These are phyloP conservation scores for Melanerpes formicivorus DNA, from an alignment of 2,113 vertebrate genomes.

Conservation along the genomic window DNA sequence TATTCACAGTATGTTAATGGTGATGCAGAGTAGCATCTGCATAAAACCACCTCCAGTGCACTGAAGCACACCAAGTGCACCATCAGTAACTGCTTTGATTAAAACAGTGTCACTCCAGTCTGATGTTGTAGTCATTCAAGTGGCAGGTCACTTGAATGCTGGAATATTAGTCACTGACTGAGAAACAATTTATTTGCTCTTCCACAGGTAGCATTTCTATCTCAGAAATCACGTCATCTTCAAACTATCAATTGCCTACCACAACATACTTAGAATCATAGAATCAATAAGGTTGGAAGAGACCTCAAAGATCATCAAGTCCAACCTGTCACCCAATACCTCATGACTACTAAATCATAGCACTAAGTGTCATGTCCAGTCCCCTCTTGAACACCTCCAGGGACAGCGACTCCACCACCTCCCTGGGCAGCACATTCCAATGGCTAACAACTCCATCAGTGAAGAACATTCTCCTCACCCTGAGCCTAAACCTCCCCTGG, in stretches of 20 bases:
- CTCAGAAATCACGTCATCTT: neutral
- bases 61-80: neutral
- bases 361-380: too few species aligned
- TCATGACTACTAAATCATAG: too few species aligned
- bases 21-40: neutral
- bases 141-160: neutral
- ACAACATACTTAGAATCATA: neutral
- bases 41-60: fast-evolving
- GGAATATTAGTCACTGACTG: neutral
- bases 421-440: too few species aligned
- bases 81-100: neutral
- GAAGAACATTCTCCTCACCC: too few species aligned
- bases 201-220: neutral
- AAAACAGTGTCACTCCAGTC: neutral
- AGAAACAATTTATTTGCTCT: neutral
- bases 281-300: too few species aligned
- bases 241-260: neutral
- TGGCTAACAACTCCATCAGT: too few species aligned
- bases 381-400: too few species aligned
- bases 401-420: too few species aligned
- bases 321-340: too few species aligned
- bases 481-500: too few species aligned
- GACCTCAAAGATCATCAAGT: too few species aligned
- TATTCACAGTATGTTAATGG: neutral
- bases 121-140: neutral